A percentile compares a stretch with the other conserved stretches of the same genome.
Conservation (phyloP, 2,797 vertebrate species). For the Crypturellus tataupa region DNA sequence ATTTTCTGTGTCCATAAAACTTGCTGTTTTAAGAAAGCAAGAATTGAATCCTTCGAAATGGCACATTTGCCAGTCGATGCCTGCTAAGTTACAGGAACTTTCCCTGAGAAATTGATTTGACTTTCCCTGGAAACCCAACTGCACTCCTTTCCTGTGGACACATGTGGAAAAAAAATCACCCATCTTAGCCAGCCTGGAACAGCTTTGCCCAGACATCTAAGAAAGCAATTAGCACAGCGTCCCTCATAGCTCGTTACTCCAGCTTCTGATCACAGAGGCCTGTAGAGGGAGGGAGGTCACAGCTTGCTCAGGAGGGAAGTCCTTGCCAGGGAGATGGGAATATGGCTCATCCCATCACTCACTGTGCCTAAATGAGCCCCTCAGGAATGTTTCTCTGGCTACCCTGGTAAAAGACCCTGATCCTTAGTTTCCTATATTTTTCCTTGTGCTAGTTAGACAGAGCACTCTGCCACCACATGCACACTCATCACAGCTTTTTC, state of each 20-base stretch:
- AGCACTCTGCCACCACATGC: neutral
- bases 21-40: neutral
- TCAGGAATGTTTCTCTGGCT: neutral
- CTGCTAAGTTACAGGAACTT: neutral
- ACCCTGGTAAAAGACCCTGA: neutral
- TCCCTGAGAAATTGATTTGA: no score
- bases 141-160: fast-evolving
- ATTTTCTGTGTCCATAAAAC: neutral
- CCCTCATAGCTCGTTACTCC: neutral
- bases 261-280: neutral
- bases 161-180: neutral
- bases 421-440: neutral
- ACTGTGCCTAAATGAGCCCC: neutral
- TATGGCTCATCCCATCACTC: neutral
- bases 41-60: neutral
- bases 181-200: neutral
- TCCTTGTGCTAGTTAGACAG: neutral
- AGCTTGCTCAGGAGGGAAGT: neutral
- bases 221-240: neutral
- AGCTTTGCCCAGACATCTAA: neutral
- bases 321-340: neutral
- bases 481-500: neutral
- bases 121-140: neutral
- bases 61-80: no score
- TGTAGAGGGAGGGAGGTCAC: neutral